Evolutionary conservation across 2,888 invertebrate species (phyloP).

Genomic region (Mythimna loreyi): DNA sequence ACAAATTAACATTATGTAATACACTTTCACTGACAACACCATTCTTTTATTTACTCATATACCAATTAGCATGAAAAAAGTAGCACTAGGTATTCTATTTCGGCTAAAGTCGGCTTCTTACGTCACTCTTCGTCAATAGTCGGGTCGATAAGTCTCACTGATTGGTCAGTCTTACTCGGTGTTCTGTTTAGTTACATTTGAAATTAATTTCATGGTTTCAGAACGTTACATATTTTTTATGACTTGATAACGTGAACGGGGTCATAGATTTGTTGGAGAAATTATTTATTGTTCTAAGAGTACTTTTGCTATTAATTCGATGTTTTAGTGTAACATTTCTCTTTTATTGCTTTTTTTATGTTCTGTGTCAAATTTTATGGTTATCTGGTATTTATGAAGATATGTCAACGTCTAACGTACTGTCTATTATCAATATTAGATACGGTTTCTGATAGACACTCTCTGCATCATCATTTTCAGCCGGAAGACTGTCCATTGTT

Average conservation of each 20-base stretch:
- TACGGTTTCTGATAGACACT: not conserved
- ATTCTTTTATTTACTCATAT: conserved; percentile 76
- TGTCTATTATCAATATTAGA: too few relatives aligned
- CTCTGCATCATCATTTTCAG: too few relatives aligned
- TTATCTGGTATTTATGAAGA: not conserved
- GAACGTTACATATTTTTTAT: conserved; percentile 54
- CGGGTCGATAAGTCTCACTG: conserved; percentile 25
- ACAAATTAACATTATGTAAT: conserved; percentile 77
- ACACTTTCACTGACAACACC: conserved; percentile 80
- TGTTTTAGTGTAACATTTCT: conserved; percentile 49
- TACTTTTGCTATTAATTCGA: conserved; percentile 53
- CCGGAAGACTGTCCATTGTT: too few relatives aligned
- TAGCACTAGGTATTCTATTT: conserved; percentile 73
- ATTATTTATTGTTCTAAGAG: conserved; percentile 52
- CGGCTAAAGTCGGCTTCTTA: conserved; percentile 56
- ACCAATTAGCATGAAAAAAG: conserved; percentile 84
- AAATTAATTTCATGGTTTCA: conserved; percentile 58
- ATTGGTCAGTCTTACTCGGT: conserved; percentile 33
- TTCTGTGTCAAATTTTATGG: not conserved
- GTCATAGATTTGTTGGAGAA: conserved; percentile 55
- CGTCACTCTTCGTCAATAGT: conserved; percentile 47
- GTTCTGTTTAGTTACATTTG: conserved; percentile 40
- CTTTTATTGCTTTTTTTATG: conserved; percentile 48
- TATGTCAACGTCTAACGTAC: not conserved
- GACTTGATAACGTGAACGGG: conserved; percentile 43